Evolutionary conservation across 2,888 invertebrate species (phyloP).

Genomic region (Tetragonisca angustula): DNA sequence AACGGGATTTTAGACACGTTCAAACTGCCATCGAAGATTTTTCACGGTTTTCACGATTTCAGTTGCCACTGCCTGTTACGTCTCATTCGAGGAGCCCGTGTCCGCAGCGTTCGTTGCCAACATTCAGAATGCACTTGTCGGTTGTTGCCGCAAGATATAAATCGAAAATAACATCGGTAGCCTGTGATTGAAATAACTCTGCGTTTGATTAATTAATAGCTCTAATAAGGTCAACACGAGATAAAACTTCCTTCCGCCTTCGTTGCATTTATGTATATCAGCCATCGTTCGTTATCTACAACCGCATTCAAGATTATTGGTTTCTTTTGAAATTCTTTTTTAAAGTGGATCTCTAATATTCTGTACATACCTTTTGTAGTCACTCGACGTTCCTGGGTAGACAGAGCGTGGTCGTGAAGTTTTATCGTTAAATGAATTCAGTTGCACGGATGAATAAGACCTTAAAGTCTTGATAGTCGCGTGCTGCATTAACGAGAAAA

Average conservation of each 20-base stretch:
- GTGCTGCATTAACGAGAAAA: conserved; percentile 61
- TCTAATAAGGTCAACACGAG: background rate
- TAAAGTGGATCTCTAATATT: background rate
- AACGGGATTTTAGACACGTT: conserved; percentile 2
- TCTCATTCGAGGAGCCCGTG: background rate
- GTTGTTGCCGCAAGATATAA: too few species aligned
- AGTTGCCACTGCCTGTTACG: background rate
- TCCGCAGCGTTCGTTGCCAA: background rate
- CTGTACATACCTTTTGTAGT: background rate
- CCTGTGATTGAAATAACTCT: background rate
- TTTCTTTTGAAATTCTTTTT: conserved; percentile 10
- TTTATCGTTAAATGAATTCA: conserved; percentile 56
- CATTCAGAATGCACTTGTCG: background rate
- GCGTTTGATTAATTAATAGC: background rate
- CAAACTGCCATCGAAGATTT: conserved; percentile 3
- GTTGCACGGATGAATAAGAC: conserved; percentile 55
- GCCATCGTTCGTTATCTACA: background rate
- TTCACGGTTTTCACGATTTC: conserved; percentile 9
- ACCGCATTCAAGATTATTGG: conserved; percentile 4
- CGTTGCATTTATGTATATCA: background rate
- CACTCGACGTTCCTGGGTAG: background rate
- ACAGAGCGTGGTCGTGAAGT: conserved; percentile 22
- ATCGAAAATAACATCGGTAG: background rate
- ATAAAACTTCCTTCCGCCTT: background rate
- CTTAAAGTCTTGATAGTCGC: conserved; percentile 40